phyloP scores from a whole-genome alignment of 2,797 vertebrate genomes.

The Streptopelia turtur region DNA sequence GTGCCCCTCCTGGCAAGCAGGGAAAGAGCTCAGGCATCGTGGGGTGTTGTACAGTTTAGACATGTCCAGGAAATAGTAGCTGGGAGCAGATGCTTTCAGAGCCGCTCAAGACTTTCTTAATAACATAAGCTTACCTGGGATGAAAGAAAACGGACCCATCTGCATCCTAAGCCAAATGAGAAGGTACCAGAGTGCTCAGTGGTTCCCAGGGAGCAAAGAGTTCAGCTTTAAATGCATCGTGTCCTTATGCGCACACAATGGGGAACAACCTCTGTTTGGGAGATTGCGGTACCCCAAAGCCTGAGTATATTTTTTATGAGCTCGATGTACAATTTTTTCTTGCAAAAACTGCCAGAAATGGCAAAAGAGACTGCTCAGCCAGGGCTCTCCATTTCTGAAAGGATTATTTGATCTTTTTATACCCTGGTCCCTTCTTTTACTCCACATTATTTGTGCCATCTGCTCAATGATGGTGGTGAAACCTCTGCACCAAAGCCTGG shows the following conservation, averaged over 20 bases:
- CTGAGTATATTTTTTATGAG: background rate
- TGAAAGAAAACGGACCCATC: background rate
- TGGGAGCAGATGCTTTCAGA: constrained; percentile 37
- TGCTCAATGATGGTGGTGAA: background rate
- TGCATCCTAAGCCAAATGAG: background rate
- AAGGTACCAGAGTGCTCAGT: background rate
- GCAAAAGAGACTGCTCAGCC: background rate
- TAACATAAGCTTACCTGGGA: background rate
- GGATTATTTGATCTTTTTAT: background rate
- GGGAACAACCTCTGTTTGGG: background rate
- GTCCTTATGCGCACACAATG: background rate
- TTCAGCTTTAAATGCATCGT: background rate
- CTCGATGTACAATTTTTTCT: background rate
- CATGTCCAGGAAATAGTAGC: constrained; percentile 19
- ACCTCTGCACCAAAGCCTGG: background rate
- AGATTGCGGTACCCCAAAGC: background rate
- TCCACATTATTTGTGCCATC: background rate
- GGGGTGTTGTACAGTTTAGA: background rate
- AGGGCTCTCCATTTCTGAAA: background rate
- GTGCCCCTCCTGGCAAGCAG: background rate
- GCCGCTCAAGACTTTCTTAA: background rate
- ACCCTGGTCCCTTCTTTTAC: background rate
- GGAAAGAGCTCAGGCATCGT: background rate
- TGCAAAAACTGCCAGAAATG: background rate
- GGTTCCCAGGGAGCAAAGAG: background rate